Conservation (phyloP, 2,113 vertebrate species). For the Grus americana region DNA sequence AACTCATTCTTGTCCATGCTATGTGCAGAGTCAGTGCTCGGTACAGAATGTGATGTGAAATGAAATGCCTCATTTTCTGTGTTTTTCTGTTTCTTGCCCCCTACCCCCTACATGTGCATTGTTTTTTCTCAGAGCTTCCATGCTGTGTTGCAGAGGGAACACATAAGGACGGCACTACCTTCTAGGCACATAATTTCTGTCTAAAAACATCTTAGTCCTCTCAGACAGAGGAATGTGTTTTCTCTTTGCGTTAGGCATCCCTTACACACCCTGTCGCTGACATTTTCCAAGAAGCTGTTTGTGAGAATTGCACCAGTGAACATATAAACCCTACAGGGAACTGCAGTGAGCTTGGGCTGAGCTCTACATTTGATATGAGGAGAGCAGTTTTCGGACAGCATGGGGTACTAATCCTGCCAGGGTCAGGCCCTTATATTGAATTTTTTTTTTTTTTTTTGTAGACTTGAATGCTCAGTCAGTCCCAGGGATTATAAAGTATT, state of each 20-base stretch:
- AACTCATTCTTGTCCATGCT: background rate
- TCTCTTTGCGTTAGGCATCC: background rate
- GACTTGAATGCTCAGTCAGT: background rate
- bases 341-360: background rate
- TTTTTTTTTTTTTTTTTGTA: background rate
- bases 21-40: background rate
- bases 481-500: background rate
- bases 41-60: background rate
- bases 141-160: background rate
- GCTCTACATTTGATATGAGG: background rate
- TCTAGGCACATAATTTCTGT: background rate
- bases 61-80: background rate
- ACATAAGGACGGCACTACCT: background rate
- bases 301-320: background rate
- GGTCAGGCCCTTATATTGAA: background rate
- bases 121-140: background rate
- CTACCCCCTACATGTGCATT: rapidly evolving
- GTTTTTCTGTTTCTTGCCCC: background rate
- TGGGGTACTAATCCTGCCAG: background rate
- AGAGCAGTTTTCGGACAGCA: background rate
- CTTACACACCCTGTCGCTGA: background rate
- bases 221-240: slow-evolving; percentile 30
- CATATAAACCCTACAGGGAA: background rate
- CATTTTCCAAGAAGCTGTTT: background rate
- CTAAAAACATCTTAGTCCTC: background rate